Base-by-base conservation (phyloP, 2,113 vertebrate species). In the Hirundichthys speculiger region DNA sequence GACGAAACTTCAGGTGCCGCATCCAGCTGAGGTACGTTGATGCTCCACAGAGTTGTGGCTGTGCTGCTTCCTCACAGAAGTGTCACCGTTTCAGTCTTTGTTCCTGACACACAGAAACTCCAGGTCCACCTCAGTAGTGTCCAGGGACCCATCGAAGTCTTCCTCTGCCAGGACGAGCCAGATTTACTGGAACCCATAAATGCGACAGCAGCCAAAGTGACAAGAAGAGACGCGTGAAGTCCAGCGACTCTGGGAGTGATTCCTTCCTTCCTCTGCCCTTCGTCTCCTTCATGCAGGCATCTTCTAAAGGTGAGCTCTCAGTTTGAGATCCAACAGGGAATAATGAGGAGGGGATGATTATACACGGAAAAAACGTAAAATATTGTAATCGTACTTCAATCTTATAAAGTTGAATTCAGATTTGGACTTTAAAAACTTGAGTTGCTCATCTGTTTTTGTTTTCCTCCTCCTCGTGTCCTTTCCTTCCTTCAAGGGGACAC, bases 1-100 rank as follows among this genome's bases (percentile, higher is more conserved):
- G 91, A 98, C 97, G 46, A 94, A 92, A 88, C 93, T 99, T 83
- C 94, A 97, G 90, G 95, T 99, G 89, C 94, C 95, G 83, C 95
- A 98, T 68, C 96, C 95, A 47, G 70, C 93, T 59, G 95, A 99
- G 94, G 97, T 99, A 95, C 87, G 5, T 13, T 1, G 40, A n/a
- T 12, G 0, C 10, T 40, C 19, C 13, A 15, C n/a, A 15, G 13
- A 47, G 9, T 49, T 6, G 2, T 9, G 19, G 46, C 8, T 3
- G 4, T 20, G 7, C 13, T 16, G 5, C 39, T 3, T 18, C 61
- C 12, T 46, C 25, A 14, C 20, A 14, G 46, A 20, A 18, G 19
- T 27, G 25, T 24, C 39, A 10, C 11, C 30, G 30, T 22, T 30
- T 24, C 19, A 4, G 5, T 54, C 0, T 40, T 13, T 53, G 16